Conservation (phyloP, 2,797 vertebrate genomes). For the Threskiornis aethiopicus region DNA sequence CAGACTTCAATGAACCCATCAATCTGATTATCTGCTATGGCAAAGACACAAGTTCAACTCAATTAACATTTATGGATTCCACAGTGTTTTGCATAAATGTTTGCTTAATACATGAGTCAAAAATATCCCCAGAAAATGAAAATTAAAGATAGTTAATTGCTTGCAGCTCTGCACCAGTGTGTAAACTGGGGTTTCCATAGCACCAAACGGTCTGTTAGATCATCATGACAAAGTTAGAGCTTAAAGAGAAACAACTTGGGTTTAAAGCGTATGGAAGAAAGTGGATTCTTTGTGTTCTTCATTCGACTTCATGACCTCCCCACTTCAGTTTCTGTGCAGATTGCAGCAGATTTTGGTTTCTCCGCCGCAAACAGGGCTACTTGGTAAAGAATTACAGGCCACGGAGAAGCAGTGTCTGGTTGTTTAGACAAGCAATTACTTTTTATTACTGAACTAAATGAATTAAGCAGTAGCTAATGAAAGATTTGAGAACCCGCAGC, state of each 20-base stretch:
- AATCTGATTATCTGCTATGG: neutral
- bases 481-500: neutral
- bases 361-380: neutral
- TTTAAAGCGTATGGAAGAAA: fast-evolving
- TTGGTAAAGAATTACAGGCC: neutral
- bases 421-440: neutral
- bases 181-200: slow-evolving; percentile 3
- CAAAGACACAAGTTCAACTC: neutral
- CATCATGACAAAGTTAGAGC: neutral
- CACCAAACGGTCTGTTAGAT: neutral
- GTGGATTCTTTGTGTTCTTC: fast-evolving
- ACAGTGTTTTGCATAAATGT: neutral
- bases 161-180: neutral
- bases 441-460: neutral
- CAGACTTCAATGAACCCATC: neutral
- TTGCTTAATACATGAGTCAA: neutral
- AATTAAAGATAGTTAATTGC: neutral
- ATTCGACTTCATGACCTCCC: neutral
- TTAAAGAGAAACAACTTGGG: neutral
- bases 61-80: neutral
- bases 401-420: neutral
- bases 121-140: slow-evolving; percentile 10
- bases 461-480: neutral
- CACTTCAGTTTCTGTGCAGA: neutral
- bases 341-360: neutral